These are phyloP conservation scores for Polyergus mexicanus DNA, from an alignment of 1,140 invertebrate genomes.

Conservation along the genomic window DNA sequence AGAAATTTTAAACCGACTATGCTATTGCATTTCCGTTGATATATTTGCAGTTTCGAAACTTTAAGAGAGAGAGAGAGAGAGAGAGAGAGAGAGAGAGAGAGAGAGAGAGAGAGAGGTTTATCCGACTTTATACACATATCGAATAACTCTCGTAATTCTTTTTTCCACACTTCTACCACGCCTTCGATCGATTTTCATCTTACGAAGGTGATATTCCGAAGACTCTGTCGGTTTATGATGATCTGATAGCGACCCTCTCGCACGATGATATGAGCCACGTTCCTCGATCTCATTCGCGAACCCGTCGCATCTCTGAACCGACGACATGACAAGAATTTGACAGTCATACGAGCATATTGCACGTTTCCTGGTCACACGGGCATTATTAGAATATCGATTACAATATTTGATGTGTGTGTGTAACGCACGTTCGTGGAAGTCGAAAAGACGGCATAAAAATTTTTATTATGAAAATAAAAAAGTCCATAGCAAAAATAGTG, in stretches of 20 bases:
- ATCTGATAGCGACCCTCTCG: constrained; percentile 37
- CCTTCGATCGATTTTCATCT: constrained; percentile 38
- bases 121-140: constrained; percentile 12
- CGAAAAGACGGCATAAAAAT: constrained; percentile 27
- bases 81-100: too few relatives aligned
- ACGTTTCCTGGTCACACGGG: constrained; percentile 15
- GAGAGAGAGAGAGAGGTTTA: not conserved
- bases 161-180: not conserved
- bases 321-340: constrained; percentile 50
- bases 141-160: constrained; percentile 18
- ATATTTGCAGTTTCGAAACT: constrained; percentile 1
- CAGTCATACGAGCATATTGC: constrained; percentile 57
- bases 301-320: constrained; percentile 20
- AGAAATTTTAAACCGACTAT: constrained; percentile 42
- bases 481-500: constrained; percentile 6
- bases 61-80: not conserved
- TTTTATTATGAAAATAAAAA: not conserved
- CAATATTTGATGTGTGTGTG: constrained; percentile 22
- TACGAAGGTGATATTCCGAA: constrained; percentile 41
- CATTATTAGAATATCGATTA: constrained; percentile 58
- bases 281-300: constrained; percentile 28
- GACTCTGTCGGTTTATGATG: constrained; percentile 31
- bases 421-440: constrained; percentile 20
- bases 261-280: constrained; percentile 23
- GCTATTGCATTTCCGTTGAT: constrained; percentile 27